Base-by-base conservation (phyloP, 23 tunicate genomes). In the Ascidia mentula region DNA sequence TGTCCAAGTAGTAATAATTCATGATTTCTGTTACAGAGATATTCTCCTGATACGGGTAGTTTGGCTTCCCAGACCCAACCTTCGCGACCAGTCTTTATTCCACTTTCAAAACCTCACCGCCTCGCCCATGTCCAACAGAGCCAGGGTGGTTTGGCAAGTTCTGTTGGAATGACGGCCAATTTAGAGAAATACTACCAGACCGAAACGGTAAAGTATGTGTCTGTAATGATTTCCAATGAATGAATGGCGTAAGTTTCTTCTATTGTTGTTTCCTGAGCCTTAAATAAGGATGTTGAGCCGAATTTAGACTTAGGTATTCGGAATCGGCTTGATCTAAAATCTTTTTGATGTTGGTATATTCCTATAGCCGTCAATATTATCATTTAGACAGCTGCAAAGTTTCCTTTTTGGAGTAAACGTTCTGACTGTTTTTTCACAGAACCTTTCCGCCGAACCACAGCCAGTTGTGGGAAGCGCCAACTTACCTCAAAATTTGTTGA, bases 391-490 rank as follows among this genome's bases (percentile, higher is more conserved):
- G n/a, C n/a, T n/a, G n/a, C n/a, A n/a, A n/a, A n/a, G n/a, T n/a
- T n/a, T n/a, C n/a, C n/a, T n/a, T n/a, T n/a, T n/a, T n/a, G n/a
- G n/a, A n/a, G n/a, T n/a, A n/a, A n/a, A n/a, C n/a, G n/a, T n/a
- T n/a, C n/a, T n/a, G n/a, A n/a, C n/a, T n/a, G n/a, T n/a, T n/a
- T n/a, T n/a, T 18, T 71, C 32, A 17, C 74, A 71, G 74, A 38
- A 38, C 13, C 7, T 9, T 6, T 53, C 65, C 65, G 65, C 65
- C 65, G 79, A 73, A 35, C 24, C 46, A 12, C 86, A 77, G 34
- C 86, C 86, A 5, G 46, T 82, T 45, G 46, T 82, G 22, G 86
- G 86, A 2, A 82, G 86, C 72, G 86, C 86, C 31, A 82, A 53
- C 24, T 9, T 53, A 26, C 1, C 65, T 9, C 65, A 53, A 9